Conservation (phyloP, 1,140 invertebrate genomes). For the Metaphire vulgaris region DNA sequence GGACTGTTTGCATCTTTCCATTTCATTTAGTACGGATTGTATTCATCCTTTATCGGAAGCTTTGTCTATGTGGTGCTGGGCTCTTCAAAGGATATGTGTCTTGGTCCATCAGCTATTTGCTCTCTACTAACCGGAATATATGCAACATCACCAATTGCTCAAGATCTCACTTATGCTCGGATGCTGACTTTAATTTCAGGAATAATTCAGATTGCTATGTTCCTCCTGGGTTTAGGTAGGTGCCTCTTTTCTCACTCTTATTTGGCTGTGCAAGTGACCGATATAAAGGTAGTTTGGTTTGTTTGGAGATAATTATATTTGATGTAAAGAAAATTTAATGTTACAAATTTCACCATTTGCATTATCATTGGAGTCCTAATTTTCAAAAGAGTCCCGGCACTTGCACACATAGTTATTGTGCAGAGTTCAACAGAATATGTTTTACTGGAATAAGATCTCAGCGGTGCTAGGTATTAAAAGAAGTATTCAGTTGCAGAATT, state of each 20-base stretch:
- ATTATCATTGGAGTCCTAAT: too few relatives aligned
- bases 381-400: too few relatives aligned
- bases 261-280: too few relatives aligned
- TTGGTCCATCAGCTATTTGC: conserved; percentile 52
- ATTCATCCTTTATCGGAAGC: conserved; percentile 82
- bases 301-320: too few relatives aligned
- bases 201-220: conserved; percentile 68
- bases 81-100: conserved; percentile 59
- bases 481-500: too few relatives aligned
- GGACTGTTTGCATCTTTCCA: conserved; percentile 87
- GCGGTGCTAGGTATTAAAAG: too few relatives aligned
- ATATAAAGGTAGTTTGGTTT: too few relatives aligned
- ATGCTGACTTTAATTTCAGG: conserved; percentile 71
- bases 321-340: too few relatives aligned
- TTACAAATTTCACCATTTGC: too few relatives aligned
- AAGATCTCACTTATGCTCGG: conserved; percentile 60
- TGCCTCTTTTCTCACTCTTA: neutral
- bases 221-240: conserved; percentile 57
- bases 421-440: too few relatives aligned
- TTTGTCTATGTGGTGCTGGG: conserved; percentile 82
- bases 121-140: conserved; percentile 48
- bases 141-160: conserved; percentile 33
- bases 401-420: too few relatives aligned
- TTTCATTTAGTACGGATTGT: conserved; percentile 60
- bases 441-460: too few relatives aligned